phyloP scores from a whole-genome alignment of 2,797 vertebrate genomes.

The Crenuchus spilurus region DNA sequence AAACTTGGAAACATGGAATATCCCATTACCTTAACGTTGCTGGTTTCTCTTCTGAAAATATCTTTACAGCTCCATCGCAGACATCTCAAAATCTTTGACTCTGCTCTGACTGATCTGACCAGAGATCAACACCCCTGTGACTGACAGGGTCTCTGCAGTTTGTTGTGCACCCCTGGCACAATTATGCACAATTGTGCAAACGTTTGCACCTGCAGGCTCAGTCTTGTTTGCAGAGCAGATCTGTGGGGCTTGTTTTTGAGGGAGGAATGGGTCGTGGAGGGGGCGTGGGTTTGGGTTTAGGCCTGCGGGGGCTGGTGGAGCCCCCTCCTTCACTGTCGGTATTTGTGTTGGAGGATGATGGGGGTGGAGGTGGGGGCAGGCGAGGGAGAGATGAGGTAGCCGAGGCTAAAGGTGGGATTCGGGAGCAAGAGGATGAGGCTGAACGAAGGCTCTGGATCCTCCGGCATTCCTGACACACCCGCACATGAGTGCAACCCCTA shows the following conservation, averaged over 20 bases:
- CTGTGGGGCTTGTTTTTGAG: constrained; percentile 64
- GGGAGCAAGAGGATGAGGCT: constrained; percentile 62
- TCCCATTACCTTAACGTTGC: not conserved
- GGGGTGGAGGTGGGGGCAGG: constrained; percentile 66
- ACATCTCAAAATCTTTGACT: constrained; percentile 33
- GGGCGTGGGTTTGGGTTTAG: constrained; percentile 61
- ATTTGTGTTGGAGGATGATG: constrained; percentile 67
- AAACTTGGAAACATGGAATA: not conserved
- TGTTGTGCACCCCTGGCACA: not conserved
- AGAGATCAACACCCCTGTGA: constrained; percentile 33
- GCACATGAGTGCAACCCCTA: constrained; percentile 83
- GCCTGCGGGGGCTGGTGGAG: constrained; percentile 68
- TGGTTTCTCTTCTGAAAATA: constrained; percentile 8
- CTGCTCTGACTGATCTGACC: constrained; percentile 30
- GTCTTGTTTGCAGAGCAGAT: constrained; percentile 69
- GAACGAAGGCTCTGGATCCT: constrained; percentile 84
- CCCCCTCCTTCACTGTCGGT: constrained; percentile 72
- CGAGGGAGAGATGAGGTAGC: constrained; percentile 70
- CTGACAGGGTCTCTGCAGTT: not conserved
- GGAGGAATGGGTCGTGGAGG: constrained; percentile 71
- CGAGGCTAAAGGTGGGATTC: constrained; percentile 40
- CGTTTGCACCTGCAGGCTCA: constrained; percentile 49
- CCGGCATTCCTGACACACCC: constrained; percentile 89
- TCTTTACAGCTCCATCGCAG: not conserved
- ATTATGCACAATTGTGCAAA: not conserved